phyloP scores from a whole-genome alignment of 2,113 vertebrate species.

The Leptobrachium ailaonicum region DNA sequence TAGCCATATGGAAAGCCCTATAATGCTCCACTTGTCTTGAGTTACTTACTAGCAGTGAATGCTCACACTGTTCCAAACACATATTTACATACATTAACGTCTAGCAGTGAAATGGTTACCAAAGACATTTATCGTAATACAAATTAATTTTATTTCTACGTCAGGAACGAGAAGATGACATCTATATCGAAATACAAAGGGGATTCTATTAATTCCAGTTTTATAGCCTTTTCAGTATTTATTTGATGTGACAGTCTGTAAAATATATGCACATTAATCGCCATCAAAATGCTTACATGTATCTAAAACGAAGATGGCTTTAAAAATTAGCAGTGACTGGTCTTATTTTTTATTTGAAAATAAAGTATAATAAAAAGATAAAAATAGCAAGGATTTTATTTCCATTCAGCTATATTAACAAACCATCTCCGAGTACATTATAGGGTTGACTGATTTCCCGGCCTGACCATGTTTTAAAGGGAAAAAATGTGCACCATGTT shows the following conservation, averaged over 20 bases:
- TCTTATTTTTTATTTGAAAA: no score
- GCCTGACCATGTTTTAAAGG: slow-evolving; percentile 31
- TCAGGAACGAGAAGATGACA: neutral
- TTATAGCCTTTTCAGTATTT: neutral
- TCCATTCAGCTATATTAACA: slow-evolving; percentile 33
- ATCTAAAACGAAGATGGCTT: slow-evolving; percentile 16
- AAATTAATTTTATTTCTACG: neutral
- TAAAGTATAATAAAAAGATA: neutral
- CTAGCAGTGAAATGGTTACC: neutral
- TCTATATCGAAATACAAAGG: neutral
- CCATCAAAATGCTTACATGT: neutral
- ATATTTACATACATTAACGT: slow-evolving; percentile 54
- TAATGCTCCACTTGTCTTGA: slow-evolving; percentile 56
- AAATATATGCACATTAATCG: slow-evolving; percentile 43
- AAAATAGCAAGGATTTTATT: slow-evolving; percentile 14
- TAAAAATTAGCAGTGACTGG: neutral
- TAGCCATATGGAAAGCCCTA: slow-evolving; percentile 58
- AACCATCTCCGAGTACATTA: slow-evolving; percentile 32
- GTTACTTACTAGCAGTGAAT: slow-evolving; percentile 55
- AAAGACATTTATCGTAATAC: neutral
- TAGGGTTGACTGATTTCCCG: slow-evolving; percentile 17
- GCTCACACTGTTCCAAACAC: neutral
- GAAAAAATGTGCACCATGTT: slow-evolving; percentile 28
- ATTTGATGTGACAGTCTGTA: slow-evolving; percentile 25
- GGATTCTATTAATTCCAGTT: neutral